Base-by-base conservation (phyloP, 2,888 invertebrate genomes). In the Rutpela maculata region DNA sequence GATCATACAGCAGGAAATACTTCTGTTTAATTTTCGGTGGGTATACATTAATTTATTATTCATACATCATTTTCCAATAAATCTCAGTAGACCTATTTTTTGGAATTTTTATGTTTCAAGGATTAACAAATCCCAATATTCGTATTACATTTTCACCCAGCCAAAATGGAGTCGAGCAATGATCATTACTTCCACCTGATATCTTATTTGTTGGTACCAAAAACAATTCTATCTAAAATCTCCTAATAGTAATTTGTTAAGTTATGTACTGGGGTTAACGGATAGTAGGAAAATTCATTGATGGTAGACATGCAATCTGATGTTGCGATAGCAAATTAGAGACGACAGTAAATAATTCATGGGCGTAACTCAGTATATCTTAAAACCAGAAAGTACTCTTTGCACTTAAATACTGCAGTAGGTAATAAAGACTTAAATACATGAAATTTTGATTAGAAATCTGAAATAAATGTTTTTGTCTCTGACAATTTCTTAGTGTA, bases 191-290 rank as follows among this genome's bases (percentile, higher is more conserved):
- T 67, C 15, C 22, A n/a, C 56, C 9, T 67, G 66, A 67, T 59
- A 59, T 38, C 57, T 56, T 35, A 69, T 56, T 69, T 62, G n/a
- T 62, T 22, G n/a, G 18, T 26, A 18, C 60, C 68, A 15, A 56
- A 57, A 69, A 38, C 15, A 69, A 69, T 56, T 69, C 57, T 69
- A 69, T 69, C 69, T 69, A 57, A 35, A 56, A 69, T 69, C 57
- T 56, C 69, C 57, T 69, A 69, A 59, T 57, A 69, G 57, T 19
- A 59, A 69, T 69, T 69, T 69, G 69, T 69, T 67, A 67, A 68
- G 26, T 68, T 69, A 59, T 57, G 35, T 56, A 56, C 57, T 57
- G 17, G 17, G 68, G 68, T 68, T 68, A 56, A 57, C 69, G 59
- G 57, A 69, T 69, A 35, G 57, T 26, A 69, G 59, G 69, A 69